A percentile compares a stretch with the other conserved stretches of the same genome.
Evolutionary conservation across 2,113 vertebrate genomes (phyloP).

Genomic region (Polypterus senegalus): DNA sequence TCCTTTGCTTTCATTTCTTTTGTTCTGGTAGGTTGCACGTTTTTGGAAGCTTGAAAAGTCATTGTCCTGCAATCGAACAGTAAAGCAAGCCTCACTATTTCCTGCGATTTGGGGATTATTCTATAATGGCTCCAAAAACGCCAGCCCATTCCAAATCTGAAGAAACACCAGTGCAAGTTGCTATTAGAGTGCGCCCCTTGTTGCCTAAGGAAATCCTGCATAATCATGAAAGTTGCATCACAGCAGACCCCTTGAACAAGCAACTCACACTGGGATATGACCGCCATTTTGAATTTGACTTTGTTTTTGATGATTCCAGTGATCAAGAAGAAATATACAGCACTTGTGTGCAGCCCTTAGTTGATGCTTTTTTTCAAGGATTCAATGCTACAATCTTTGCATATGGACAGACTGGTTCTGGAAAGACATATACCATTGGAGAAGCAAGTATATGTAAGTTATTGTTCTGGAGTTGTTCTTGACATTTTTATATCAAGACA

Average conservation of each 20-base stretch:
- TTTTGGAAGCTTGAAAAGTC: too few species aligned
- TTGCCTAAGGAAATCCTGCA: conserved; percentile 78
- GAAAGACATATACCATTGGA: conserved; percentile 90
- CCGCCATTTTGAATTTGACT: conserved; percentile 69
- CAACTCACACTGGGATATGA: conserved; percentile 66
- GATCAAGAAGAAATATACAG: conserved; percentile 73
- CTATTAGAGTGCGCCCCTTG: conserved; percentile 72
- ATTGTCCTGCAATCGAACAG: too few species aligned
- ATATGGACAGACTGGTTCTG: conserved; percentile 87
- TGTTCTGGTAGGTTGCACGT: too few species aligned
- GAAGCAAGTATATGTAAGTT: conserved; percentile 84
- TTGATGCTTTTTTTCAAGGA: conserved; percentile 81
- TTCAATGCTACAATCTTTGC: conserved; percentile 89
- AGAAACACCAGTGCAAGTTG: conserved; percentile 67
- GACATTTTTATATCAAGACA: neutral
- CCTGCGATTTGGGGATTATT: too few species aligned
- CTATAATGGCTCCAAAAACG: conserved; percentile 66
- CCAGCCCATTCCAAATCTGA: conserved; percentile 48
- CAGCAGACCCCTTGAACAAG: conserved; percentile 40
- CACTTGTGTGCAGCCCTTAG: conserved; percentile 71
- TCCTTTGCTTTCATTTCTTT: too few species aligned
- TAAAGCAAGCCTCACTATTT: too few species aligned
- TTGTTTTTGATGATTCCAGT: conserved; percentile 62
- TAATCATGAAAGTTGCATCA: conserved; percentile 72
- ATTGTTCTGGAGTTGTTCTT: neutral